Conservation (phyloP, 2,888 invertebrate genomes). For the Cerastis rubricosa region DNA sequence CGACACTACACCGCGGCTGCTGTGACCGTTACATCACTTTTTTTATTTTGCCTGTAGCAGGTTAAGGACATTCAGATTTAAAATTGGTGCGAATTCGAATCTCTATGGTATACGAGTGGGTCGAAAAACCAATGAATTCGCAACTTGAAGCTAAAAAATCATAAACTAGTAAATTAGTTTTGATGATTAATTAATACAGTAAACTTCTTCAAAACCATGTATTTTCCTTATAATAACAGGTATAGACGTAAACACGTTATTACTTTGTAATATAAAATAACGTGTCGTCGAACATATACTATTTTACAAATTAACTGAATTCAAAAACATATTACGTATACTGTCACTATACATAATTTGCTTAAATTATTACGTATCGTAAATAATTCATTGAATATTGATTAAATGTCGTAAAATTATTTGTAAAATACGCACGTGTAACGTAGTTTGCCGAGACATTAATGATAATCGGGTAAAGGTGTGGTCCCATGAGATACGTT, state of each 20-base stretch:
- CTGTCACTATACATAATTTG: slow-evolving; percentile 26
- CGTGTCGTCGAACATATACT: slow-evolving; percentile 4
- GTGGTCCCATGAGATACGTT: not conserved
- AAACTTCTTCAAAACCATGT: not conserved
- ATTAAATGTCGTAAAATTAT: not conserved
- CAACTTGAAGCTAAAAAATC: not conserved
- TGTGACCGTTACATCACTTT: slow-evolving; percentile 44
- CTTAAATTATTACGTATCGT: slow-evolving; percentile 17
- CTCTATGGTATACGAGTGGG: not conserved
- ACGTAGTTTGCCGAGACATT: not conserved
- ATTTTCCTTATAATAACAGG: not conserved
- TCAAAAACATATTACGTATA: slow-evolving; percentile 10
- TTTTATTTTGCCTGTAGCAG: slow-evolving; percentile 26
- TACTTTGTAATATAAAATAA: slow-evolving; percentile 10
- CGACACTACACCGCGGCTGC: slow-evolving; percentile 36
- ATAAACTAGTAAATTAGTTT: not conserved
- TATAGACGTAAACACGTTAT: not conserved
- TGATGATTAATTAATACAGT: not conserved
- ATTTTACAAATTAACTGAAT: not conserved
- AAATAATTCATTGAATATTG: slow-evolving; percentile 25
- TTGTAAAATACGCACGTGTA: not conserved
- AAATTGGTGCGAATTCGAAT: slow-evolving; percentile 19
- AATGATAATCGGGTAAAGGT: not conserved
- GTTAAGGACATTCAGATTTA: slow-evolving; percentile 38
- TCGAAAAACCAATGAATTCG: not conserved